These are phyloP conservation scores for Desmodus rotundus DNA, from an alignment of 2,113 vertebrate species.

Conservation along the genomic window DNA sequence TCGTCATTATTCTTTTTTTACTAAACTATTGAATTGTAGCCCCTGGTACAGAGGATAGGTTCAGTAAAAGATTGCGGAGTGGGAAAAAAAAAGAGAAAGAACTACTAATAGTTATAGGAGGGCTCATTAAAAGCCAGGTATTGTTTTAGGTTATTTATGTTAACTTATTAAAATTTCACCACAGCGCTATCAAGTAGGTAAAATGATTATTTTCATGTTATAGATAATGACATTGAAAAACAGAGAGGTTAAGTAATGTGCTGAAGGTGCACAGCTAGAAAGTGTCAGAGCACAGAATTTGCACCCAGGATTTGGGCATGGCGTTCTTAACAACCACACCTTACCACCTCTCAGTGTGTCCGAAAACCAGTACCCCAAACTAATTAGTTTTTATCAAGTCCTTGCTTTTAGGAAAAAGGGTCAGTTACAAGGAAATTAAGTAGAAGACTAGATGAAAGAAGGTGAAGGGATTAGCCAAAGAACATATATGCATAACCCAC, in stretches of 20 bases:
- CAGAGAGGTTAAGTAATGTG: not conserved
- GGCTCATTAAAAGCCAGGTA: not conserved
- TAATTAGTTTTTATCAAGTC: not conserved
- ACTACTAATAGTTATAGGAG: not conserved
- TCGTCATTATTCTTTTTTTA: not conserved
- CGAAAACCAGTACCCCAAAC: not conserved
- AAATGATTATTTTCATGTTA: not conserved
- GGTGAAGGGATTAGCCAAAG: too few species aligned
- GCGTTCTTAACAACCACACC: not conserved
- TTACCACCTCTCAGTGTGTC: not conserved
- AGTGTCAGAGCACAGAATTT: not conserved
- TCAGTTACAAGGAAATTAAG: not conserved
- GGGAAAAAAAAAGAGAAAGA: not conserved
- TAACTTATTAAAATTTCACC: not conserved
- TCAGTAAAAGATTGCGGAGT: not conserved
- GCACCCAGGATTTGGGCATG: not conserved
- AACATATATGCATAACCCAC: too few species aligned
- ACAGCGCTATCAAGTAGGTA: not conserved
- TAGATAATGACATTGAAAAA: not conserved
- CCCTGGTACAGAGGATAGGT: not conserved
- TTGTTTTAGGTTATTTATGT: constrained; percentile 5
- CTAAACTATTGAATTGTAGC: not conserved
- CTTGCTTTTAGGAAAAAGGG: not conserved
- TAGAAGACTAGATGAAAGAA: not conserved
- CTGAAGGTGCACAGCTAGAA: not conserved